Evolutionary conservation across 1,140 invertebrate genomes (phyloP), one percentile per base, ranked within the genome.

Genomic region (Drosophila micromelanica): DNA sequence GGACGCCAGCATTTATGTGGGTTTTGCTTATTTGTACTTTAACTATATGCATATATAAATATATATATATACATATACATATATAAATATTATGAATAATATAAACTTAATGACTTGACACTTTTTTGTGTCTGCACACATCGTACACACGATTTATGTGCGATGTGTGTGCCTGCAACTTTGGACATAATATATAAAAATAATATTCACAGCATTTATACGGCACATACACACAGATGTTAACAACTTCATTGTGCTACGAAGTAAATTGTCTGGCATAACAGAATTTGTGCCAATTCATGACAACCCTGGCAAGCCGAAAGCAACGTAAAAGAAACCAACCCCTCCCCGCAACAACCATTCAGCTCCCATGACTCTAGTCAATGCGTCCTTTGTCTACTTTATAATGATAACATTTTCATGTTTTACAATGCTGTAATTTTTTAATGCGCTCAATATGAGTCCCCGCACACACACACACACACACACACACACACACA

Each of bases 361-460:
- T 23, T 69, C 57, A 42, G 23, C 17, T 57, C 69, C 62, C 61
- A 30, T 37, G 62, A 30, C 72, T 74, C 49, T 55, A 61, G 55
- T 61, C 56, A 54, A 55, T 59, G 56, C 61, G 84, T 51, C 68
- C 51, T 73, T 86, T 89, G 80, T 89, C 84, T 89, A 89, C 60
- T 87, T 87, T 89, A 87, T 87, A 87, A 89, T 87, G 84, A 87
- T 87, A 89, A 87, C 84, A 82, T 87, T 87, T 89, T 82, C 82
- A 52, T 87, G 82, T 87, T 65, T 84, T 73, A 87, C 84, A 89
- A 73, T 79, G 76, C 74, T 79, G 64, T 89, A 87, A 89, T 79
- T 80, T 79, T 74, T 64, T 69, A 74, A 72, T 72, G 73, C 45
- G 56, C 61, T 62, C 51, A 57, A 82, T 76, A 67, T 71, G 76